Evolutionary conservation across 2,888 invertebrate genomes (phyloP).

Genomic region (Petrophora chlorosata): DNA sequence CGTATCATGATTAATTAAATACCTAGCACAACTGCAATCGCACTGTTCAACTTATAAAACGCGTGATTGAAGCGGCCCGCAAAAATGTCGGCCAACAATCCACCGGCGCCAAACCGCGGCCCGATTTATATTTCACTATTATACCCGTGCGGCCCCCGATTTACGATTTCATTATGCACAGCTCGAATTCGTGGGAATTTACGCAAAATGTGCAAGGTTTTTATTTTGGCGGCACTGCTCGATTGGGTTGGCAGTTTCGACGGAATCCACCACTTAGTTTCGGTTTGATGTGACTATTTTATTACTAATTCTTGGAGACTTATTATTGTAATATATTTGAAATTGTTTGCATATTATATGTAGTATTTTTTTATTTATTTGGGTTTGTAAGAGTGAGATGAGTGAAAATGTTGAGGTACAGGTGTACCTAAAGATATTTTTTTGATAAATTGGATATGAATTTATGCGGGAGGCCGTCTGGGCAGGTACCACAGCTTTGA

Average conservation of each 20-base stretch:
- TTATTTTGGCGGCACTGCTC: conserved; percentile 40
- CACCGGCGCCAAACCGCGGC: conserved; percentile 68
- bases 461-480: too few relatives aligned
- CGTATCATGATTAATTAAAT: too few relatives aligned
- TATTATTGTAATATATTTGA: background rate
- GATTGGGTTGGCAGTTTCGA: conserved; percentile 13
- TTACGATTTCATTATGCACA: conserved; percentile 72
- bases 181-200: conserved; percentile 45
- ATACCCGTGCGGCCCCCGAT: conserved; percentile 57
- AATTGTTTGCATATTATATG: too few relatives aligned
- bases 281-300: background rate
- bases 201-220: conserved; percentile 51
- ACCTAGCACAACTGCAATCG: background rate
- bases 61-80: conserved; percentile 71
- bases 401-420: too few relatives aligned
- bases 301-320: background rate
- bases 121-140: conserved; percentile 71
- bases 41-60: conserved; percentile 44
- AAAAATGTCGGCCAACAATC: conserved; percentile 71
- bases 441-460: too few relatives aligned
- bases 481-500: too few relatives aligned
- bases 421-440: too few relatives aligned
- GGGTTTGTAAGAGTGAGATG: too few relatives aligned
- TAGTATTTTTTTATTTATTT: too few relatives aligned
- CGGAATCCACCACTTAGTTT: conserved; percentile 12